Evolutionary conservation across 2,888 invertebrate genomes (phyloP), one percentile per base, ranked within the genome.

Genomic region (Melinaea marsaeus): DNA sequence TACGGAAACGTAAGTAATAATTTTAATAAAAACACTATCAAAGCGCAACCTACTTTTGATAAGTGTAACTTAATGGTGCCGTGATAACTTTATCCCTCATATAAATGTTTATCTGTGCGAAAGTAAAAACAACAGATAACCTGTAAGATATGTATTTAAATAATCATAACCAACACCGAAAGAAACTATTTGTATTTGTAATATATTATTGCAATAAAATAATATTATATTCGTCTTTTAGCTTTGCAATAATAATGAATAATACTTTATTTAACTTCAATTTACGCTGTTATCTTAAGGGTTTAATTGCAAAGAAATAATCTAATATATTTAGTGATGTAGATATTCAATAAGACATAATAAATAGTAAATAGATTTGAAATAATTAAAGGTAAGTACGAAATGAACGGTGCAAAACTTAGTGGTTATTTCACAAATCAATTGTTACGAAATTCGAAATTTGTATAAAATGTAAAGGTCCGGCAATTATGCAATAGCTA

Each of bases 31-130:
- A 60, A 63, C 60, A 60, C 65, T 77, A 75, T 74, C 74, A 63
- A 62, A 60, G 68, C 69, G 63, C 74, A 76, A 78, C 78, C 77
- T 71, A 77, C 63, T 74, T 77, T 72, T 65, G 87, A 87, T 87
- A 87, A 86, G 72, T 72, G 67, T 71, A 77, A 76, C 83, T 85
- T 82, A 88, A 86, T 84, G 80, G 79, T 83, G 82, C 75, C 82
- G 76, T 68, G 85, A 86, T 88, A 86, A 86, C 61, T 67, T 63
- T 63, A 69, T 69, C 74, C 75, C 78, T 70, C 69, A 76, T 77
- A 74, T 75, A 75, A 75, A 74, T 74, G 75, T 78, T 78, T 81
- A 81, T 82, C 76, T 77, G 45, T 72, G 75, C 75, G 79, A 84
- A 84, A 85, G 80, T 79, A 79, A 85, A 85, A 83, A 85, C 80